These are phyloP conservation scores for Xenopus tropicalis DNA, from an alignment of 2,113 vertebrate species.

Conservation along the genomic window UCB_Xtro_10.0 CM004443.2:202300501-202301000, in stretches of 20 bases:
- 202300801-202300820: slow-evolving; percentile 54
- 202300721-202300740: slow-evolving; percentile 17
- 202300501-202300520: no score
- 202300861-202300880: slow-evolving; percentile 53
- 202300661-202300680: no score
- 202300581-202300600: no score
- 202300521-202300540: no score
- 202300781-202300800: slow-evolving; percentile 41
- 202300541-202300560: no score
- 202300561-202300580: no score
- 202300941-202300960: slow-evolving; percentile 14
- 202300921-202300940: slow-evolving; percentile 43
- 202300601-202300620: no score
- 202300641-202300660: no score
- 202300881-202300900: slow-evolving; percentile 54
- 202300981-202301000: slow-evolving; percentile 23
- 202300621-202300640: no score
- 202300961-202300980: not conserved
- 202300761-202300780: slow-evolving; percentile 52
- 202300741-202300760: slow-evolving; percentile 47
- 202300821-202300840: slow-evolving; percentile 54
- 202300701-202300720: no score
- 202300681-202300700: no score
- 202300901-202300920: slow-evolving; percentile 27
- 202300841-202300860: slow-evolving; percentile 62